phyloP scores from a whole-genome alignment of 1,140 invertebrate genomes.

The Glomeris maerens region DNA sequence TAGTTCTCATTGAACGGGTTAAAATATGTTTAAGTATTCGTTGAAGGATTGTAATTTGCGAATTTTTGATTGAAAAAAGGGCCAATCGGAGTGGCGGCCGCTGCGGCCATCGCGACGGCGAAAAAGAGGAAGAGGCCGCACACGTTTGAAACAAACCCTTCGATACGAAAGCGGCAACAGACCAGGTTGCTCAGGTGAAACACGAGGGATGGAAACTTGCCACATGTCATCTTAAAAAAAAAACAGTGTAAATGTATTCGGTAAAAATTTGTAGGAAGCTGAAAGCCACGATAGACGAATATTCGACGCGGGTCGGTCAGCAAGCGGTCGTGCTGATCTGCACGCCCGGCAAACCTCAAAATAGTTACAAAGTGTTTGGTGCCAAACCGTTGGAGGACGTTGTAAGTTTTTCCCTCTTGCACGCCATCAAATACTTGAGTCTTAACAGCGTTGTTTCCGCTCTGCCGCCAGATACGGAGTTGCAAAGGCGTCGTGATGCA shows the following conservation, averaged over 20 bases:
- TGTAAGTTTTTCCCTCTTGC: conserved; percentile 33
- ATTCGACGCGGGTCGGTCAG: conserved; percentile 90
- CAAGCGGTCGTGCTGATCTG: conserved; percentile 91
- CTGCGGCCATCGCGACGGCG: conserved; percentile 87
- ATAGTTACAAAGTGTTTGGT: conserved; percentile 87
- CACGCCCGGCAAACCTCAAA: conserved; percentile 90
- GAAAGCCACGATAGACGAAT: conserved; percentile 75
- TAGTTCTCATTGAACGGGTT: background rate
- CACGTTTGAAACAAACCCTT: conserved; percentile 95
- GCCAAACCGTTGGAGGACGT: conserved; percentile 94
- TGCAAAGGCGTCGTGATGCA: conserved; percentile 81
- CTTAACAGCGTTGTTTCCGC: background rate
- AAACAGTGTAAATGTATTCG: too few relatives aligned
- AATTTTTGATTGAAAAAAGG: too few relatives aligned
- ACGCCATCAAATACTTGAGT: background rate
- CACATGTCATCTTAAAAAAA: too few relatives aligned
- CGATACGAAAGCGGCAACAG: conserved; percentile 87
- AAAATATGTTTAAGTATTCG: background rate
- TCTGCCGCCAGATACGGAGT: conserved; percentile 64
- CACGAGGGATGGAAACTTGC: background rate
- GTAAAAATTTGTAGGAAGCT: conserved; percentile 64
- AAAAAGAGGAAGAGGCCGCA: conserved; percentile 91
- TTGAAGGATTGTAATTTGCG: conserved; percentile 1
- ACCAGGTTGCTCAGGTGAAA: conserved; percentile 73
- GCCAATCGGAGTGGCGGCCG: conserved; percentile 88